Conservation (phyloP, 1,140 invertebrate species). For the Sarcophaga peregrina region DNA sequence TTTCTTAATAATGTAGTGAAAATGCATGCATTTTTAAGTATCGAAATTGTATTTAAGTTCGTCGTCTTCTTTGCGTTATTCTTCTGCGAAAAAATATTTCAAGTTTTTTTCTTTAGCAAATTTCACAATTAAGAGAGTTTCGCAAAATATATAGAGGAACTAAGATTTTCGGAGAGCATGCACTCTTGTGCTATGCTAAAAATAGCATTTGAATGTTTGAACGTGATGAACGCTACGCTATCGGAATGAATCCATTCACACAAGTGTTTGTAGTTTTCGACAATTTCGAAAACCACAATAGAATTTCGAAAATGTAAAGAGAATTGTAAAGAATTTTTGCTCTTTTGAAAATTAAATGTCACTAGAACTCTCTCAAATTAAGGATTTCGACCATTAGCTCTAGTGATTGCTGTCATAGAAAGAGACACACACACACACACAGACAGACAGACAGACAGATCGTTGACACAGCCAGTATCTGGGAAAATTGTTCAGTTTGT, state of each 20-base stretch:
- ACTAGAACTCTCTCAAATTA: not conserved
- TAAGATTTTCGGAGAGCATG: no score
- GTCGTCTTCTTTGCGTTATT: no score
- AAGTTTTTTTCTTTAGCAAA: no score
- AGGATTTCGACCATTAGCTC: not conserved
- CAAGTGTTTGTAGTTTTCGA: constrained; percentile 52
- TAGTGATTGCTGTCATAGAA: not conserved
- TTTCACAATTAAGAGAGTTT: no score
- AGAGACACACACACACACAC: not conserved
- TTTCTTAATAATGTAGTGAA: no score
- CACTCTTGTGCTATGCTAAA: constrained; percentile 4
- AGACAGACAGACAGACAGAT: no score
- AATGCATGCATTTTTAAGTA: no score
- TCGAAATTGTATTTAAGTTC: no score
- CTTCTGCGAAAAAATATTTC: no score
- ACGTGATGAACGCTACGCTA: constrained; percentile 1
- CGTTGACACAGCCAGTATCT: not conserved
- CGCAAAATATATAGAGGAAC: no score
- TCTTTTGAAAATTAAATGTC: constrained; percentile 25
- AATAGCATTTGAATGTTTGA: constrained; percentile 2
- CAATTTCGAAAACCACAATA: constrained; percentile 25
- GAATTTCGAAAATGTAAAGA: not conserved
- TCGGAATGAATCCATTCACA: constrained; percentile 46
- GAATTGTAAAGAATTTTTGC: not conserved
- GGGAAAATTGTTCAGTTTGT: constrained; percentile 20